Evolutionary conservation across 2,113 vertebrate species (phyloP).

Genomic region (Coturnix japonica): DNA sequence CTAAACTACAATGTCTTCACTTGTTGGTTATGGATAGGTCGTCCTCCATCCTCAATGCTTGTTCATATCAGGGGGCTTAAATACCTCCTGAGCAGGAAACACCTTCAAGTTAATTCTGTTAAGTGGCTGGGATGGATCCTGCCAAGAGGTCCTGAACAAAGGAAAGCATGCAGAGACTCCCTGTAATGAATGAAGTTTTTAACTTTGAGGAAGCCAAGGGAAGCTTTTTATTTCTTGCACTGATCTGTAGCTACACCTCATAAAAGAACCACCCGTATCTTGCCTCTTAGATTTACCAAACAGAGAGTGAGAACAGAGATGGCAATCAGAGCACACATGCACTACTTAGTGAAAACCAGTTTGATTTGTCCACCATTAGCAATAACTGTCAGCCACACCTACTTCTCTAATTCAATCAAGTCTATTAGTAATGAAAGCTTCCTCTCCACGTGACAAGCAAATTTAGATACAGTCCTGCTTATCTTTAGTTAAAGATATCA

Average conservation of each 20-base stretch:
- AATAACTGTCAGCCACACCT: background rate
- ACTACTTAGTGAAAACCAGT: conserved; percentile 1
- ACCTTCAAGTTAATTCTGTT: conserved; percentile 52
- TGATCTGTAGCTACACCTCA: background rate
- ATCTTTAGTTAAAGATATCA: conserved; percentile 3
- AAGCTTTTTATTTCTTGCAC: background rate
- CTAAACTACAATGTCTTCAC: conserved; percentile 20
- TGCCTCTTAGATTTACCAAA: background rate
- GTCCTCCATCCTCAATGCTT: conserved; percentile 14
- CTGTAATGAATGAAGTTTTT: background rate
- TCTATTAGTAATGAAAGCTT: background rate
- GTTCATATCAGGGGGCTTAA: conserved; percentile 28
- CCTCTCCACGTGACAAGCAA: background rate
- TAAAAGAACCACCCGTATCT: background rate
- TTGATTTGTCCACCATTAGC: background rate
- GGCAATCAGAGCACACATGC: background rate
- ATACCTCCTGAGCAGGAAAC: conserved; percentile 40
- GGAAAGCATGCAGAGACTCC: background rate
- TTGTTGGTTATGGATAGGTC: conserved; percentile 37
- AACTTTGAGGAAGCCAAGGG: background rate
- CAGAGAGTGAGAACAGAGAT: background rate
- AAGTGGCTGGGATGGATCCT: conserved; percentile 30
- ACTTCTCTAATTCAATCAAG: conserved; percentile 1
- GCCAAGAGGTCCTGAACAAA: conserved; percentile 8
- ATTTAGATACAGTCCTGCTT: background rate